Evolutionary conservation across 2,888 invertebrate genomes (phyloP).

Genomic region (Drosophila colorata): DNA sequence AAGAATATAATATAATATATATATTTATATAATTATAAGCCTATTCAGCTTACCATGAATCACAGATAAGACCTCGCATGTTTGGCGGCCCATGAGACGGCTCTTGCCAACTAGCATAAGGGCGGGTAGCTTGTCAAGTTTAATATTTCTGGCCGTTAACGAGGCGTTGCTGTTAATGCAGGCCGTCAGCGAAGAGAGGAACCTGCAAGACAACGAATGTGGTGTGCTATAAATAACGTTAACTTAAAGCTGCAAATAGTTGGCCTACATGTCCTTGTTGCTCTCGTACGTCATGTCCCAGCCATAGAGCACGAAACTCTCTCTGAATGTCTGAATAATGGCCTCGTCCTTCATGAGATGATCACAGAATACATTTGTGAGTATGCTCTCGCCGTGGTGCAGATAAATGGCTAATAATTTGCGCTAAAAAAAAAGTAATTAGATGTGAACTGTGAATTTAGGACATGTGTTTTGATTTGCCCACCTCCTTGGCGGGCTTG

Average conservation of each 20-base stretch:
- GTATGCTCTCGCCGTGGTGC: slow-evolving; percentile 97
- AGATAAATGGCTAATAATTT: slow-evolving; percentile 97
- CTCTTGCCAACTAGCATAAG: slow-evolving; percentile 95
- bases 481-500: slow-evolving; percentile 95
- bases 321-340: slow-evolving; percentile 94
- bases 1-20: no score
- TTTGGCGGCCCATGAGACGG: slow-evolving; percentile 87
- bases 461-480: slow-evolving; percentile 46
- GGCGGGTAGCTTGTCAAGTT: slow-evolving; percentile 94
- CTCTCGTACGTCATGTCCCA: slow-evolving; percentile 97
- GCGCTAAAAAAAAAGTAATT: slow-evolving; percentile 87
- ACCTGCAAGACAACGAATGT: slow-evolving; percentile 85
- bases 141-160: slow-evolving; percentile 93
- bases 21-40: no score
- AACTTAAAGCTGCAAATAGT: neutral
- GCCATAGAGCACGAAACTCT: slow-evolving; percentile 97
- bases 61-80: slow-evolving; percentile 95
- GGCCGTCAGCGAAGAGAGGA: slow-evolving; percentile 90
- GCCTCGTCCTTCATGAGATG: slow-evolving; percentile 96
- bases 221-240: neutral
- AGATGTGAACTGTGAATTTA: neutral
- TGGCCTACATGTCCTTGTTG: slow-evolving; percentile 91
- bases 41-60: slow-evolving; percentile 89
- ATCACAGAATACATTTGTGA: slow-evolving; percentile 98
- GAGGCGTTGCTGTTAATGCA: slow-evolving; percentile 93